These are phyloP conservation scores for Podotricha telesiphe DNA, from an alignment of 2,888 invertebrate genomes.

Conservation along the genomic window DNA sequence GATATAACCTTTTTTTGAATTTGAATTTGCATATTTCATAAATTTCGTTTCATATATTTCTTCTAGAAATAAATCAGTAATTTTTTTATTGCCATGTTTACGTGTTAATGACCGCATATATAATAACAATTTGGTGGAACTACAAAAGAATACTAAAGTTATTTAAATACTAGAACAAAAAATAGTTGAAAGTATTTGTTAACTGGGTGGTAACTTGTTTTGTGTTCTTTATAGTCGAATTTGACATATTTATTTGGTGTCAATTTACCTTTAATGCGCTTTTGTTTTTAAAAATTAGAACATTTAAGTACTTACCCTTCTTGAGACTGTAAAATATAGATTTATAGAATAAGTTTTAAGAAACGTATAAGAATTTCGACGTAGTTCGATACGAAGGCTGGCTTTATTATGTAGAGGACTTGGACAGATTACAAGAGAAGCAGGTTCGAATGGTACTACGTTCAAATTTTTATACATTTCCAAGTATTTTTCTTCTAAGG, in stretches of 20 bases:
- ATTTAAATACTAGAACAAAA: not conserved
- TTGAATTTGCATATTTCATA: no score
- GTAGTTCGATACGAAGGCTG: no score
- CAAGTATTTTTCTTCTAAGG: no score
- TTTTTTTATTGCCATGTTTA: conserved; percentile 10
- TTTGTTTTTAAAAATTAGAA: not conserved
- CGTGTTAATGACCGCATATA: conserved; percentile 17
- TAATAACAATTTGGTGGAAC: conserved; percentile 5
- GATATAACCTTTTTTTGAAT: no score
- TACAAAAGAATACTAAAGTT: conserved; percentile 22
- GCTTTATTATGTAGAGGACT: no score
- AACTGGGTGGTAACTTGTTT: not conserved
- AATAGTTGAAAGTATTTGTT: not conserved
- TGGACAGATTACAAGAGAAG: no score
- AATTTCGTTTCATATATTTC: no score
- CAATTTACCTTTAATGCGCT: not conserved
- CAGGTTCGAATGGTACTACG: no score
- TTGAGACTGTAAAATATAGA: not conserved
- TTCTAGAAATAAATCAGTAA: no score
- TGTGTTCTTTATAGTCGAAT: not conserved
- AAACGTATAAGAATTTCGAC: no score
- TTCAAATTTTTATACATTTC: no score
- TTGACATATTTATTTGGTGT: conserved; percentile 5
- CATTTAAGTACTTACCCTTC: not conserved
- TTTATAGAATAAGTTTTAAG: no score